phyloP scores from a whole-genome alignment of 2,888 invertebrate genomes.

The Drosophila leonis region DNA sequence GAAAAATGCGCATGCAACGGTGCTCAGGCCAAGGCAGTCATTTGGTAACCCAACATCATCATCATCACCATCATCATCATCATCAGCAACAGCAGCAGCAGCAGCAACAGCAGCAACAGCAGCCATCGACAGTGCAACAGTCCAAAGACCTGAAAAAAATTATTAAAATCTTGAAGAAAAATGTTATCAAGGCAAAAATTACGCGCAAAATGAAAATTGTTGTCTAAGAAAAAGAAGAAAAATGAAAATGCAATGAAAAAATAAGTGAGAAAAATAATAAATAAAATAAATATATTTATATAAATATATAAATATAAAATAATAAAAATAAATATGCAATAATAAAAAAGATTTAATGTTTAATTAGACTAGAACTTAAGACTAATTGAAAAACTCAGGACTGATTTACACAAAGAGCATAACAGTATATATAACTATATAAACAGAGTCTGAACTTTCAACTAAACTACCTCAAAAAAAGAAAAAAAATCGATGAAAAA shows the following conservation, averaged over 20 bases:
- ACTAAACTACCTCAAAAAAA: conserved; percentile 16
- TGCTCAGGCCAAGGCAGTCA: conserved; percentile 48
- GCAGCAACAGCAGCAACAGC: not conserved
- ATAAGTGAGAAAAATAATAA: conserved; percentile 3
- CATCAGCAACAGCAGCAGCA: conserved; percentile 17
- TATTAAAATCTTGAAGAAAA: conserved; percentile 78
- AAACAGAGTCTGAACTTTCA: conserved; percentile 53
- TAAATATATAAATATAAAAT: conserved; percentile 6
- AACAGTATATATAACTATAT: conserved; percentile 20
- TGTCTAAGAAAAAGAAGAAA: conserved; percentile 46
- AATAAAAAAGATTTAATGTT: not conserved
- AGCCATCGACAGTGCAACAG: conserved; percentile 45
- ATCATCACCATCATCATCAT: conserved; percentile 31
- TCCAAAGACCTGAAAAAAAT: conserved; percentile 76
- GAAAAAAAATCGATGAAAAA: not conserved
- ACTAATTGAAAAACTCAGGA: conserved; percentile 61
- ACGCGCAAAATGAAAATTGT: conserved; percentile 75
- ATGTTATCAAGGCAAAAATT: conserved; percentile 72
- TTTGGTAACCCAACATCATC: conserved; percentile 30
- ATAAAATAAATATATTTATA: not conserved
- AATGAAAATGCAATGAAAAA: not conserved
- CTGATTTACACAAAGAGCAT: conserved; percentile 51
- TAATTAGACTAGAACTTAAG: conserved; percentile 36
- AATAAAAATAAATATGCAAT: not conserved
- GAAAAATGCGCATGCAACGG: conserved; percentile 79